Base-by-base conservation (phyloP, 2,113 vertebrate genomes). In the Stigmatopora nigra region DNA sequence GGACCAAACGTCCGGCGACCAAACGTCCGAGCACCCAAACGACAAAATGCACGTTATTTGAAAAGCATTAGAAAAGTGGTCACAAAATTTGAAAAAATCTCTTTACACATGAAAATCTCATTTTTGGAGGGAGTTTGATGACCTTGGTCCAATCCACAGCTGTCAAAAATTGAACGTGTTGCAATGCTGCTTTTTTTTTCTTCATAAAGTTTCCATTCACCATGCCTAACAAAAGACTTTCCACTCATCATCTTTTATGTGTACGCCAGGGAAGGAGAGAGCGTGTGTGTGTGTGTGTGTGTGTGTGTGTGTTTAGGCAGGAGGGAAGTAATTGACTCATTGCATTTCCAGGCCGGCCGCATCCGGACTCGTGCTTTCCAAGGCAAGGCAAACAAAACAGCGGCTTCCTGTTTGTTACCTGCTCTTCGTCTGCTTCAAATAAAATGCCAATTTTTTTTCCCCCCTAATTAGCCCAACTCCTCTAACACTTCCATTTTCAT, bases 291-390 rank as follows among this genome's bases (percentile, higher is more conserved):
- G 49, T 48, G 47, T 48, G 49, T 48, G 47, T 48, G n/a, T n/a
- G 64, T 71, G 67, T 61, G 64, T 71, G 67, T 61, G 49, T 48
- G 47, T 48, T 58, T 45, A 45, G 75, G 69, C 61, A 46, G 72
- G 59, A 76, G 76, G 79, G 70, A 70, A 65, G 76, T 86, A 86
- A 87, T 82, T 75, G 82, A 79, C 77, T 82, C 78, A 70, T 81
- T 82, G 80, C 76, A 76, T 86, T 82, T 88, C 83, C 80, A 82
- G 83, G 72, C 73, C 77, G 78, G 72, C 73, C 77, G 78, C 82
- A 85, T 90, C 86, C 82, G 83, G 87, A 81, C 79, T 87, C 69
- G 13, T 25, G 75, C 77, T 87, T 87, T 87, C 82, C 20, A 63
- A 86, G 79, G 79, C 75, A 81, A 78, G 70, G 69, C 82, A 85